Evolutionary conservation across 2,888 invertebrate genomes (phyloP), one percentile per base, ranked within the genome.

Genomic region (Tillus elongatus): DNA sequence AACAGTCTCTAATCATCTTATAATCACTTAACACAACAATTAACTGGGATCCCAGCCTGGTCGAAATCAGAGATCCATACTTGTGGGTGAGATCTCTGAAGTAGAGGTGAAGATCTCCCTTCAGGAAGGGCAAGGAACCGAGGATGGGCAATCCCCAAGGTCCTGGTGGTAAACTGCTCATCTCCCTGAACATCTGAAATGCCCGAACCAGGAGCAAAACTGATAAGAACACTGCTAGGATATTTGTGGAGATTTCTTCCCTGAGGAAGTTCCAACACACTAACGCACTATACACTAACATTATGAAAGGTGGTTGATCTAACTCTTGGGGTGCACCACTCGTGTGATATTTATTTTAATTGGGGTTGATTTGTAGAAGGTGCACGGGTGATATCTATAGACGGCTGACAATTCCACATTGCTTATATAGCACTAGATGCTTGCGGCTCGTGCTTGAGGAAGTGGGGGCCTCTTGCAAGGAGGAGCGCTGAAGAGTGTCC

Each of bases 1-100:
- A 90, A 15, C 87, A 82, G 60, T 89, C 86, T 44, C 89, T 73
- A 55, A 92, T 89, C 58, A 82, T 73, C 59, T 80, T 79, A 66
- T 88, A 82, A 69, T 91, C 90, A 68, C 84, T 84, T 52, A 92
- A 72, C 38, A 92, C 87, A 35, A 92, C 82, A 6, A 86, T 79
- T 42, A 88, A 70, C 58, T 90, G 85, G 49, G 77, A 81, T 38
- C 91, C 91, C 33, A 91, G 73, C 28, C 80, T 71, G 4, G 87
- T 77, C 38, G 85, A 85, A 68, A 89, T 88, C 44, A 91, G 71
- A 4, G 80, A 71, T 4, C 91, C 91, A 63, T 88, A 90, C 54
- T 74, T 77, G 45, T 78, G 73, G 28, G 86, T 78, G 53, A 92
- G 67, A 53, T 82, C 76, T 56, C 80, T 73, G 67, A 84, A 86